Evolutionary conservation across 2,797 vertebrate genomes (phyloP).

Genomic region (Jordanella pulchra): DNA sequence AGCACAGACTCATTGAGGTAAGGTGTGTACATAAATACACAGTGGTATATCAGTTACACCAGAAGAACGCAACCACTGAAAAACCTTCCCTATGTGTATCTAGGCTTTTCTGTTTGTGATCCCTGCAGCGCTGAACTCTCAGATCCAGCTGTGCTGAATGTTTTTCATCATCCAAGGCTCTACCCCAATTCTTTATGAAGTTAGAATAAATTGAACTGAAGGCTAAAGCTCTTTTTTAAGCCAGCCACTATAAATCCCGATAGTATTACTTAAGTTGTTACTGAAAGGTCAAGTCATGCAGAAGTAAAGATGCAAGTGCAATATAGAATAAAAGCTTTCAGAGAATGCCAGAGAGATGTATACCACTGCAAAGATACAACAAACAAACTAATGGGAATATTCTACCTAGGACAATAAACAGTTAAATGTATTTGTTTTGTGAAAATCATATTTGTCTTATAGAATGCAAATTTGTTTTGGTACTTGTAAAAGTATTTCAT

Average conservation of each 20-base stretch:
- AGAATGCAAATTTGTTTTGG: no score
- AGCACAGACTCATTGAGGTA: slow-evolving; percentile 3
- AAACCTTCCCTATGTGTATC: slow-evolving; percentile 18
- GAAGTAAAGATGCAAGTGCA: slow-evolving; percentile 26
- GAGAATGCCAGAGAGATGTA: slow-evolving; percentile 40
- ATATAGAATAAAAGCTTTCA: slow-evolving; percentile 35
- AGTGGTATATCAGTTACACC: slow-evolving; percentile 3
- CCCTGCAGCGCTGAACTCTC: slow-evolving; percentile 23
- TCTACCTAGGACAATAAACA: neutral
- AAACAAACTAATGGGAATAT: neutral
- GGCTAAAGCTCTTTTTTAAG: slow-evolving; percentile 43
- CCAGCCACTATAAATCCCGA: slow-evolving; percentile 25
- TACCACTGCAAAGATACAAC: slow-evolving; percentile 16
- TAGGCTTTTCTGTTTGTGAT: slow-evolving; percentile 37
- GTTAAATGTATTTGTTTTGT: neutral
- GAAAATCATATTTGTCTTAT: no score
- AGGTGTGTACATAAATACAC: slow-evolving; percentile 22
- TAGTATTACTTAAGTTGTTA: slow-evolving; percentile 63
- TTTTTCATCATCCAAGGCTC: slow-evolving; percentile 41
- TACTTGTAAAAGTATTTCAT: no score
- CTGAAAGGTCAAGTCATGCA: slow-evolving; percentile 56
- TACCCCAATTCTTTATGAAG: slow-evolving; percentile 51
- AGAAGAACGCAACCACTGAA: slow-evolving; percentile 19
- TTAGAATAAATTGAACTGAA: slow-evolving; percentile 61
- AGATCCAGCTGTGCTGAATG: slow-evolving; percentile 36